These are phyloP conservation scores for Chrysolina americana DNA, from an alignment of 2,888 invertebrate genomes.

Conservation along the genomic window DNA sequence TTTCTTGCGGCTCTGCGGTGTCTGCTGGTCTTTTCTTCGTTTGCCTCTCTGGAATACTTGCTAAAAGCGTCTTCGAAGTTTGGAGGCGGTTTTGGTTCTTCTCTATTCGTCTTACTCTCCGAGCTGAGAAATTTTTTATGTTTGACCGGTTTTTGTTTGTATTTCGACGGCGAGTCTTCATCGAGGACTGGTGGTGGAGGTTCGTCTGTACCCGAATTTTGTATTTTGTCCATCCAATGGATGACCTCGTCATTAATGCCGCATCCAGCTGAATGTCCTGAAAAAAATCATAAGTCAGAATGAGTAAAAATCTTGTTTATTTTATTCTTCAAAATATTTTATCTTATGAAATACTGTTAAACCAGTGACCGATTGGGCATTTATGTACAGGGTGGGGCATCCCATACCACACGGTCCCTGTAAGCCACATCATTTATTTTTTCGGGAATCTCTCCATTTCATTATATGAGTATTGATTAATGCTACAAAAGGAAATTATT, in stretches of 20 bases:
- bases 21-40: slow-evolving; percentile 67
- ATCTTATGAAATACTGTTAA: too few relatives aligned
- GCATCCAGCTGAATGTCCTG: slow-evolving; percentile 89
- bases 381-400: too few relatives aligned
- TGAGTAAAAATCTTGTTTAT: too few relatives aligned
- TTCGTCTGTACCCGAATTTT: slow-evolving; percentile 78
- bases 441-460: too few relatives aligned
- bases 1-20: slow-evolving; percentile 72
- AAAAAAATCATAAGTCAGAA: neutral
- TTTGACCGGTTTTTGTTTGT: slow-evolving; percentile 22
- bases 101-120: slow-evolving; percentile 48
- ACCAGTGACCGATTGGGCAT: too few relatives aligned
- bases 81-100: slow-evolving; percentile 47
- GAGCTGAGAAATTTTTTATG: slow-evolving; percentile 27
- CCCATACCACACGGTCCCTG: too few relatives aligned
- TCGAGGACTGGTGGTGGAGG: slow-evolving; percentile 61
- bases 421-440: too few relatives aligned
- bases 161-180: neutral
- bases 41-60: slow-evolving; percentile 86
- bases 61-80: slow-evolving; percentile 73
- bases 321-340: too few relatives aligned
- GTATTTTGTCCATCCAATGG: slow-evolving; percentile 94
- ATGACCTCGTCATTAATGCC: slow-evolving; percentile 90
- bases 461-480: too few relatives aligned
- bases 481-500: too few relatives aligned